Percentiles rank a stretch among this genome's conserved stretches.
Conservation (phyloP, 2,797 vertebrate species). For the Coregonus suidteri region DNA sequence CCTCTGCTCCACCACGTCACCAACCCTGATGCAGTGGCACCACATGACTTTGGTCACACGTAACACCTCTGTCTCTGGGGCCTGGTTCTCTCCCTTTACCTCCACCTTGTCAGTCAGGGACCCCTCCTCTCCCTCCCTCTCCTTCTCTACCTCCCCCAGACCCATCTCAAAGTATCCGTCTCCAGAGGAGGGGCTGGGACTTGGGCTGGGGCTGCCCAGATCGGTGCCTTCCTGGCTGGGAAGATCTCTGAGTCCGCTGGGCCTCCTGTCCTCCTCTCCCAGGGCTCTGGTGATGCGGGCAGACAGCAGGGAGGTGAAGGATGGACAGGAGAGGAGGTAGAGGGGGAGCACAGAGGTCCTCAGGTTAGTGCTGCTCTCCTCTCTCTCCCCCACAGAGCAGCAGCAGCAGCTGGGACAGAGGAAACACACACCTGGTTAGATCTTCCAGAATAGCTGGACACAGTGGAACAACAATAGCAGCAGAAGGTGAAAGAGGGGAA, state of each 20-base stretch:
- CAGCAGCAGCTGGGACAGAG: conserved; percentile 47
- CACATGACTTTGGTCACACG: conserved; percentile 80
- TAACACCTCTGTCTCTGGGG: conserved; percentile 53
- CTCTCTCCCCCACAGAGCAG: conserved; percentile 63
- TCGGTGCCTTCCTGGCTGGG: conserved; percentile 56
- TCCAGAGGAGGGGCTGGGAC: conserved; percentile 66
- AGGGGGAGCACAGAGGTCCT: conserved; percentile 76
- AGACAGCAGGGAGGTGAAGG: conserved; percentile 84
- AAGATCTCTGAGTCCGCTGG: conserved; percentile 35
- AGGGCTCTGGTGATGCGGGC: conserved; percentile 73
- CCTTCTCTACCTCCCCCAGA: conserved; percentile 75
- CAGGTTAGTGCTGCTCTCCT: conserved; percentile 46
- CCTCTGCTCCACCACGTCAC: conserved; percentile 77
- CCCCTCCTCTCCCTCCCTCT: conserved; percentile 41
- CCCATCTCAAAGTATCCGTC: conserved; percentile 98
- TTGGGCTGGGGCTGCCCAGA: conserved; percentile 48
- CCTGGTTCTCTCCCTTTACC: conserved; percentile 14
- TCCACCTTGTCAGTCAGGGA: conserved; percentile 48
- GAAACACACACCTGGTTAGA: conserved; percentile 27
- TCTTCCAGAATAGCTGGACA: not conserved
- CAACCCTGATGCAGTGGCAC: conserved; percentile 84
- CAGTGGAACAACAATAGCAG: too few species aligned
- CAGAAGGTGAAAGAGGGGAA: too few species aligned
- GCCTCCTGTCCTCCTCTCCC: conserved; percentile 57
- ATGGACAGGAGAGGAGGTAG: conserved; percentile 80